phyloP scores from a whole-genome alignment of 2,888 invertebrate species.

The Apotomis turbidana region DNA sequence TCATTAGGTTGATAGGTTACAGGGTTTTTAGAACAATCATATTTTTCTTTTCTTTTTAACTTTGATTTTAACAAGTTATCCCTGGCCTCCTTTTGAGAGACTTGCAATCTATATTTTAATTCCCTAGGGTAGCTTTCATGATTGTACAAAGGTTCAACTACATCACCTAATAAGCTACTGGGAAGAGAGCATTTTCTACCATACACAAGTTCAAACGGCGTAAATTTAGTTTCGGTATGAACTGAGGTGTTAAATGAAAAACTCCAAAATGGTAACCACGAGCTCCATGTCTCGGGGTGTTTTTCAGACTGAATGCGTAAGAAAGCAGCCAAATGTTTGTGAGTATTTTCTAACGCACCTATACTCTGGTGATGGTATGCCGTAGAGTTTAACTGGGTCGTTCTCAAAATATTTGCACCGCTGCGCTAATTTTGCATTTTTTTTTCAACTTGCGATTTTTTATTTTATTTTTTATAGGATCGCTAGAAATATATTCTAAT shows the following conservation, averaged over 20 bases:
- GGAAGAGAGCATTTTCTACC: background rate
- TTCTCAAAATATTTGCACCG: no score
- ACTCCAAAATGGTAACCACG: no score
- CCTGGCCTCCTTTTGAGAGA: background rate
- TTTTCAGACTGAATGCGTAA: background rate
- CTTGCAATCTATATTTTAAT: slow-evolving; percentile 1
- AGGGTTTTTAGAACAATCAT: slow-evolving; percentile 38
- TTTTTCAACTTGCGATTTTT: no score
- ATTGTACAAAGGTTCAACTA: background rate
- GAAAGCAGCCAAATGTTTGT: slow-evolving; percentile 3
- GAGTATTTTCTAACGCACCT: background rate
- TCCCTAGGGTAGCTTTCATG: slow-evolving; percentile 2
- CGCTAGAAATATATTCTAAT: no score
- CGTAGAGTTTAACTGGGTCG: background rate
- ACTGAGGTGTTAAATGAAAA: background rate
- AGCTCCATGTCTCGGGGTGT: background rate
- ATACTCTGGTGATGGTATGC: background rate
- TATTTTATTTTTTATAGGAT: no score
- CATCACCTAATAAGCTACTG: no score
- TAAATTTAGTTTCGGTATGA: no score
- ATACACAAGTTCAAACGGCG: background rate
- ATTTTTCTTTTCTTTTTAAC: slow-evolving; percentile 27
- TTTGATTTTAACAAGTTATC: slow-evolving; percentile 2
- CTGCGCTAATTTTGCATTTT: no score
- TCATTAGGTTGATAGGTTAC: slow-evolving; percentile 34